Conservation (phyloP, 2,113 vertebrate species). For the Archocentrus centrarchus region DNA sequence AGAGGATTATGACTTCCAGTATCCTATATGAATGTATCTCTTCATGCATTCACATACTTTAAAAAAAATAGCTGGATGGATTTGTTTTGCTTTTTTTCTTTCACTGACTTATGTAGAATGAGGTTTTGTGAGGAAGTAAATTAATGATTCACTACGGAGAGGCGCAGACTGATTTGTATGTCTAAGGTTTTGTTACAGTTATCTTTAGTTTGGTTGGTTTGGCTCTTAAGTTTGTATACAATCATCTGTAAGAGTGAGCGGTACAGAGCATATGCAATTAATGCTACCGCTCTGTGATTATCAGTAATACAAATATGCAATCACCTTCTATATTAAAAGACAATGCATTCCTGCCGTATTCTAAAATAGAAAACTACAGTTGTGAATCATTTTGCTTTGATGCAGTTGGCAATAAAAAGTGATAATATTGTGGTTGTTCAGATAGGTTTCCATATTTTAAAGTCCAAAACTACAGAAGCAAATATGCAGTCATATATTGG, state of each 20-base stretch:
- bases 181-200: constrained; percentile 3
- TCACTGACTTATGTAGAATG: constrained; percentile 16
- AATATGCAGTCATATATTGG: background rate
- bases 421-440: no score
- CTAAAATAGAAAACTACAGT: constrained; percentile 12
- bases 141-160: constrained; percentile 10
- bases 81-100: background rate
- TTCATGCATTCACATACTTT: background rate
- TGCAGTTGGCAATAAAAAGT: constrained; percentile 22
- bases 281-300: constrained; percentile 26
- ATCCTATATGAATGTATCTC: constrained; percentile 10
- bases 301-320: constrained; percentile 25
- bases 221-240: constrained; percentile 8
- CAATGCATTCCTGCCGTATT: constrained; percentile 1
- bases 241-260: background rate
- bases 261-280: background rate
- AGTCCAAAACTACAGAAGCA: background rate
- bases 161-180: constrained; percentile 16
- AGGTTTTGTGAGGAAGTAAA: constrained; percentile 24
- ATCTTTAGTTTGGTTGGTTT: constrained; percentile 15
- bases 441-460: background rate
- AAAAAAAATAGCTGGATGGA: background rate
- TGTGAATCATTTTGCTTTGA: constrained; percentile 37
- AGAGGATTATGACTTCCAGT: constrained; percentile 9
- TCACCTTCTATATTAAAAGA: constrained; percentile 8